These are phyloP conservation scores for Neosilurus hyrtlii DNA, from an alignment of 2,797 vertebrate species.

Conservation along the genomic window DNA sequence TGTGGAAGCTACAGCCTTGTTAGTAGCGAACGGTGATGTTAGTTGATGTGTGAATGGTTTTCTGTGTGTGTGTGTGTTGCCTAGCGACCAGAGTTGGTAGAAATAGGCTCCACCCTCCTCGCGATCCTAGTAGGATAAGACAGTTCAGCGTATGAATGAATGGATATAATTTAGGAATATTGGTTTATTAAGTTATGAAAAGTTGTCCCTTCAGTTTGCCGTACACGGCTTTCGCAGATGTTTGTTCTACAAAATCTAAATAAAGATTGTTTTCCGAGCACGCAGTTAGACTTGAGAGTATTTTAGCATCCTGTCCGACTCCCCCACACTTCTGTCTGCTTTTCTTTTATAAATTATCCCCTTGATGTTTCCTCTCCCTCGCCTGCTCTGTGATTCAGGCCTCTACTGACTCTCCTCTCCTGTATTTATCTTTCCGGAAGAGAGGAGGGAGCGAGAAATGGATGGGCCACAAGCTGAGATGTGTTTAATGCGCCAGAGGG, in stretches of 20 bases:
- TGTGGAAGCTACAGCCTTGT: no score
- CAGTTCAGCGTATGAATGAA: no score
- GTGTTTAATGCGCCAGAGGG: slow-evolving; percentile 32
- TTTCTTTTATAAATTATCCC: slow-evolving; percentile 21
- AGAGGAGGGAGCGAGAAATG: background rate
- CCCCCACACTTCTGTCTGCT: slow-evolving; percentile 27
- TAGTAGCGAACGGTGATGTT: no score
- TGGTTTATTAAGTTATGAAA: background rate
- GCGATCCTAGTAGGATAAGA: no score
- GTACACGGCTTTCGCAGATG: background rate
- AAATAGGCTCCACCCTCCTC: no score
- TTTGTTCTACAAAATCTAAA: background rate
- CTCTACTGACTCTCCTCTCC: slow-evolving; percentile 16
- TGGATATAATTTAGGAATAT: no score
- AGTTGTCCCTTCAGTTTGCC: background rate
- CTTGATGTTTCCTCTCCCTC: slow-evolving; percentile 18
- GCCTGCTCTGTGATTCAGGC: slow-evolving; percentile 30
- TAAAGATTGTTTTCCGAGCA: background rate
- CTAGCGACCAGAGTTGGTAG: no score
- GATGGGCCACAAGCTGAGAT: slow-evolving; percentile 27
- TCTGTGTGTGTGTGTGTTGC: no score
- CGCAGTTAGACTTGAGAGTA: background rate
- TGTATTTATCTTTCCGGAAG: slow-evolving; percentile 32
- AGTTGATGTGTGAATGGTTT: no score
- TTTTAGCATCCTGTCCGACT: slow-evolving; percentile 23